Evolutionary conservation across 2,888 invertebrate genomes (phyloP), one percentile per base, ranked within the genome.

Genomic region (Nysson spinosus): DNA sequence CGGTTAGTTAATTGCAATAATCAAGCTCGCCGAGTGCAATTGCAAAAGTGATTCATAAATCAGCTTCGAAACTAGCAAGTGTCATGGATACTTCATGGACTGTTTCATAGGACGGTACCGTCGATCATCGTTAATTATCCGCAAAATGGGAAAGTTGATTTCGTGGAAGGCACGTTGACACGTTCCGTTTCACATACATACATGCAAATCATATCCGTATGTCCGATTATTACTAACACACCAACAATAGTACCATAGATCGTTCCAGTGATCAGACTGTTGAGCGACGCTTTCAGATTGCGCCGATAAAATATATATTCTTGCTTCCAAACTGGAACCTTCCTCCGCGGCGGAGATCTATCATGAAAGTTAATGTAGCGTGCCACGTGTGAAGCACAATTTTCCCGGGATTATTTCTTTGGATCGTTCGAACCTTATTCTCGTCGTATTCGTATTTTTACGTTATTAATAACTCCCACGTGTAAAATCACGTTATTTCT

Each of bases 361-460:
- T 55, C 65, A 71, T 71, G 75, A 71, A 71, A 71, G 71, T 71
- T 75, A 71, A 71, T 74, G 71, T 69, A 70, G 67, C 34, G 32
- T n/a, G n/a, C n/a, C n/a, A n/a, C n/a, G n/a, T n/a, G n/a, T n/a
- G n/a, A n/a, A n/a, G n/a, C n/a, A n/a, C n/a, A n/a, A n/a, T n/a
- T n/a, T n/a, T n/a, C n/a, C n/a, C n/a, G n/a, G n/a, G n/a, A n/a
- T n/a, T n/a, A n/a, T n/a, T n/a, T n/a, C n/a, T n/a, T n/a, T n/a
- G n/a, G n/a, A n/a, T n/a, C n/a, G n/a, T n/a, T n/a, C n/a, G n/a
- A n/a, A n/a, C n/a, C n/a, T n/a, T n/a, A n/a, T n/a, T n/a, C n/a
- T n/a, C n/a, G n/a, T n/a, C n/a, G n/a, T n/a, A n/a, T n/a, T n/a
- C n/a, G n/a, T n/a, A n/a, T n/a, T n/a, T n/a, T n/a, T n/a, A n/a